Conservation (phyloP, 2,888 invertebrate genomes). For the Gerris lacustris region DNA sequence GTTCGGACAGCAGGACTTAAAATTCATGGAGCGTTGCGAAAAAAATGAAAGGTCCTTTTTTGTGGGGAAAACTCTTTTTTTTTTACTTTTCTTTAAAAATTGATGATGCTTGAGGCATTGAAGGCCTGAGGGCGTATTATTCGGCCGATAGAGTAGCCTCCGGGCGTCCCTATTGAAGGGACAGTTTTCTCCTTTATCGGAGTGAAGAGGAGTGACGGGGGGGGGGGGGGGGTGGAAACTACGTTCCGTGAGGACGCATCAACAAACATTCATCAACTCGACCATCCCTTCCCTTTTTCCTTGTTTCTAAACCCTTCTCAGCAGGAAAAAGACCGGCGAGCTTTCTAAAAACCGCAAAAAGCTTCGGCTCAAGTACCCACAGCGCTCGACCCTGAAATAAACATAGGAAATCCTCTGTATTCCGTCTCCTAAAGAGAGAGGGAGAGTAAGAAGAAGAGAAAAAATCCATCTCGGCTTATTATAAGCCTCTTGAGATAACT, state of each 20-base stretch:
- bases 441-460: neutral
- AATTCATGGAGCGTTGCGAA: conserved; percentile 2
- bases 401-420: neutral
- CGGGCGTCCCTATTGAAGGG: neutral
- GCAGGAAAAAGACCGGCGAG: neutral
- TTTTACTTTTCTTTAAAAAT: neutral
- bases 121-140: neutral
- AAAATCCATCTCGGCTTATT: neutral
- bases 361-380: neutral
- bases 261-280: neutral
- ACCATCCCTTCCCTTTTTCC: no score
- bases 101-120: neutral
- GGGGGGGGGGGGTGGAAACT: neutral
- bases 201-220: neutral
- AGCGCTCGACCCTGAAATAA: neutral
- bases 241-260: neutral
- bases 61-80: neutral
- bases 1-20: neutral
- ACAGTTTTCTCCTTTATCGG: neutral
- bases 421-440: neutral
- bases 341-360: neutral
- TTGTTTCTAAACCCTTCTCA: neutral
- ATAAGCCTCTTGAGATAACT: conserved; percentile 3
- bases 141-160: neutral
- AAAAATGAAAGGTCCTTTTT: neutral